Evolutionary conservation across 2,888 invertebrate genomes (phyloP).

Genomic region (Nephrotoma guestfalica): DNA sequence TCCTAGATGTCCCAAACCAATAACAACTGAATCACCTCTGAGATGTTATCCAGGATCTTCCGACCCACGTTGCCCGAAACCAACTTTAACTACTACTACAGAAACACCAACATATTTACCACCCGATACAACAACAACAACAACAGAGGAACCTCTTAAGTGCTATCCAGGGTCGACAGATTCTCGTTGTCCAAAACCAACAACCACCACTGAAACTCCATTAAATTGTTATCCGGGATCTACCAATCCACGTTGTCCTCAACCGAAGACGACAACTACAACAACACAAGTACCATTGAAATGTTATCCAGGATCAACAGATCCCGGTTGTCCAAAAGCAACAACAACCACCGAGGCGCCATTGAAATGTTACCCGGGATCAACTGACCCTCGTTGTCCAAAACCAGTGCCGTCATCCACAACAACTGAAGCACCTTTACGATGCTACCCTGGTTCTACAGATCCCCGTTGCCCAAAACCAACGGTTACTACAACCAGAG

Average conservation of each 20-base stretch:
- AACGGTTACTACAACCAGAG: constrained; percentile 7
- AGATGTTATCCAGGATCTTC: constrained; percentile 18
- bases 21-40: neutral
- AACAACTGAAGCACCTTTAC: constrained; percentile 14
- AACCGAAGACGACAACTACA: constrained; percentile 11
- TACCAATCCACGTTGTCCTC: constrained; percentile 24
- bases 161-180: constrained; percentile 17
- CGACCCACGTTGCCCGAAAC: constrained; percentile 20
- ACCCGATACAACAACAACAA: constrained; percentile 10
- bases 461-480: constrained; percentile 26
- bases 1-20: constrained; percentile 19
- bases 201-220: constrained; percentile 13
- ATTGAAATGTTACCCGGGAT: constrained; percentile 32
- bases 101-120: constrained; percentile 12
- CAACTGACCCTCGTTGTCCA: constrained; percentile 27
- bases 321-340: constrained; percentile 22
- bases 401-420: constrained; percentile 11
- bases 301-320: constrained; percentile 23
- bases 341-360: constrained; percentile 22
- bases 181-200: constrained; percentile 21
- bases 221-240: constrained; percentile 19
- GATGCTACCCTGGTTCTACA: constrained; percentile 22
- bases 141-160: constrained; percentile 17
- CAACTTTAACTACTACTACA: constrained; percentile 13
- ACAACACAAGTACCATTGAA: constrained; percentile 11